phyloP scores from a whole-genome alignment of 1,140 invertebrate species.

The Leptopilina clavipes region DNA sequence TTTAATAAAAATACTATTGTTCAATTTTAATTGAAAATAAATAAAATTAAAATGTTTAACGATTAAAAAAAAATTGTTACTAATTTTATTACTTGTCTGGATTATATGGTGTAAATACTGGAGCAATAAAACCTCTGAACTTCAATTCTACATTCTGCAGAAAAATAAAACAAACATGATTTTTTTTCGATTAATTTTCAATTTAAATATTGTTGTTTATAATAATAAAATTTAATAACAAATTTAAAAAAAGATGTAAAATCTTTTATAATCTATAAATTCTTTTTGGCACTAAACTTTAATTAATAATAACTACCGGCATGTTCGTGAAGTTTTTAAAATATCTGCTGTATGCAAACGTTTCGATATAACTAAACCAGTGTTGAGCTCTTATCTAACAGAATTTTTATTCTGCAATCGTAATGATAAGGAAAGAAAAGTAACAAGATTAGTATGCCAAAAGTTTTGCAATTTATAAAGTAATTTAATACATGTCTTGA shows the following conservation, averaged over 20 bases:
- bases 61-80: not conserved
- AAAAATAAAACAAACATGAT: conserved; percentile 20
- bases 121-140: conserved; percentile 79
- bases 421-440: conserved; percentile 3
- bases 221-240: too few species aligned
- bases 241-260: not conserved
- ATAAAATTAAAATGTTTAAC: too few species aligned
- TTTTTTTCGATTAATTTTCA: too few species aligned
- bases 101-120: conserved; percentile 81
- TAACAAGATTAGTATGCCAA: too few species aligned
- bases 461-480: too few species aligned
- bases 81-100: conserved; percentile 72
- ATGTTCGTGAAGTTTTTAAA: conserved; percentile 30
- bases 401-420: not conserved
- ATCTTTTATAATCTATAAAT: too few species aligned
- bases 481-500: too few species aligned
- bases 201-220: too few species aligned
- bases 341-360: not conserved
- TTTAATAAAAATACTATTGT: too few species aligned
- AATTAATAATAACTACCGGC: conserved; percentile 38
- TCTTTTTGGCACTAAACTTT: not conserved
- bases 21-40: not conserved
- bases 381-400: not conserved
- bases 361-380: not conserved
- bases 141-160: conserved; percentile 52